phyloP scores from a whole-genome alignment of 2,113 vertebrate species.

The Hippocampus mohnikei region DNA sequence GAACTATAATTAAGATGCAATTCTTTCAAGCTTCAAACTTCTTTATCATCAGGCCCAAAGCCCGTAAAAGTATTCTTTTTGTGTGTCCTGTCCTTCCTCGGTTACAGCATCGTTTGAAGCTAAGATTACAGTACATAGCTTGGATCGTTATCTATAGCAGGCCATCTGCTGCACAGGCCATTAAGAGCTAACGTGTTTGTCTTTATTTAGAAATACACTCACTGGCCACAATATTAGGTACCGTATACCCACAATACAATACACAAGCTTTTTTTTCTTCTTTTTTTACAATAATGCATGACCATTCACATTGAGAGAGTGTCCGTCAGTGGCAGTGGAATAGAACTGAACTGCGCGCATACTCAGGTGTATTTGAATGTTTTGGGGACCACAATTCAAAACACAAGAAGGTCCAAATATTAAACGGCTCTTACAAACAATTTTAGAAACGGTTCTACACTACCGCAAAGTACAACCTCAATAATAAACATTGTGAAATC shows the following conservation, averaged over 20 bases:
- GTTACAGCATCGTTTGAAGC: conserved; percentile 43
- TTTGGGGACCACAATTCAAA: neutral
- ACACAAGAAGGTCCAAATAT: too few relatives aligned
- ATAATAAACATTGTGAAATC: neutral
- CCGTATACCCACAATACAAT: too few relatives aligned
- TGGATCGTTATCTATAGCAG: conserved; percentile 75
- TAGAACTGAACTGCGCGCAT: neutral
- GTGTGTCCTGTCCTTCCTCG: conserved; percentile 18
- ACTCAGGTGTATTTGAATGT: neutral
- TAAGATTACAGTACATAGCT: conserved; percentile 75
- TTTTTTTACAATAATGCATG: neutral
- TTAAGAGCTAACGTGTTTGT: conserved; percentile 71
- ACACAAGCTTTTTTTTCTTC: neutral
- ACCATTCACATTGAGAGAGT: neutral
- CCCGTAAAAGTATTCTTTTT: conserved; percentile 6
- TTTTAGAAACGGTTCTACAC: neutral
- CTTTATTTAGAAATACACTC: conserved; percentile 70
- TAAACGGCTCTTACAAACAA: neutral
- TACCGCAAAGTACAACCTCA: neutral
- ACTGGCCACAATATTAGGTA: conserved; percentile 1
- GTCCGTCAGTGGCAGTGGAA: neutral
- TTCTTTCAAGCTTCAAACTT: conserved; percentile 3
- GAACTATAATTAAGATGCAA: conserved; percentile 7
- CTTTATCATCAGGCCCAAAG: neutral
- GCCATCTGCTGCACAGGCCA: conserved; percentile 70